phyloP scores from a whole-genome alignment of 2,888 invertebrate genomes.

The Nephrotoma appendiculata region DNA sequence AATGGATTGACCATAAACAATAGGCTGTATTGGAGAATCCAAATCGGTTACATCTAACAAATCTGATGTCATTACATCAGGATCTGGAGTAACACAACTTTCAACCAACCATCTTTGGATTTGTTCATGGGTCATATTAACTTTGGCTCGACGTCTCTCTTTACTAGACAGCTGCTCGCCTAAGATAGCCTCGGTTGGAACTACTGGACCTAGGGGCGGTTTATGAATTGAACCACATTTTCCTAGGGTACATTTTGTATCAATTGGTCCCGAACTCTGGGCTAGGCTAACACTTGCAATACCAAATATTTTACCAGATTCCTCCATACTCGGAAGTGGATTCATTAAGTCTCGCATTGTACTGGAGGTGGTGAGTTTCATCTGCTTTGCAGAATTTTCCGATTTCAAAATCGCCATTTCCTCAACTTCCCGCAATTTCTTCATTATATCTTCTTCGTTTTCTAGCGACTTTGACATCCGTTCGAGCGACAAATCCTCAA shows the following conservation, averaged over 20 bases:
- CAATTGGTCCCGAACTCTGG: conserved; percentile 32
- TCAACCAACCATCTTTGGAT: conserved; percentile 51
- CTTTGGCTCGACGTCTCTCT: conserved; percentile 39
- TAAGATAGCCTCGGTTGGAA: conserved; percentile 31
- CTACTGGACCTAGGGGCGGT: conserved; percentile 31
- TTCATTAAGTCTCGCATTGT: conserved; percentile 16
- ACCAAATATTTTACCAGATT: conserved; percentile 34
- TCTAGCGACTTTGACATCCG: not conserved
- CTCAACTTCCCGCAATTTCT: conserved; percentile 4
- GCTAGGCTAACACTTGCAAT: conserved; percentile 33
- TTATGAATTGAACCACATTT: conserved; percentile 34
- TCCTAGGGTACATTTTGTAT: conserved; percentile 33
- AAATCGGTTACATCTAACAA: conserved; percentile 29
- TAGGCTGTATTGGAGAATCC: conserved; percentile 22
- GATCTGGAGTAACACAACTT: conserved; percentile 36
- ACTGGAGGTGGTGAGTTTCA: conserved; percentile 40
- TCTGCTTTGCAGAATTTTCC: not conserved
- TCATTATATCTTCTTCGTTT: conserved; percentile 1
- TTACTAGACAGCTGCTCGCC: conserved; percentile 31
- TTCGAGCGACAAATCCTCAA: not conserved
- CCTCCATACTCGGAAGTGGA: conserved; percentile 33
- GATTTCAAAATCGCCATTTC: conserved; percentile 6
- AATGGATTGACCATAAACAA: conserved; percentile 24
- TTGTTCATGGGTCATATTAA: conserved; percentile 54
- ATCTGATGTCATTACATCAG: conserved; percentile 31